Percentiles rank a stretch among this genome's conserved stretches.
Evolutionary conservation across 2,888 invertebrate genomes (phyloP).

Genomic region (Lochmaea capreae): DNA sequence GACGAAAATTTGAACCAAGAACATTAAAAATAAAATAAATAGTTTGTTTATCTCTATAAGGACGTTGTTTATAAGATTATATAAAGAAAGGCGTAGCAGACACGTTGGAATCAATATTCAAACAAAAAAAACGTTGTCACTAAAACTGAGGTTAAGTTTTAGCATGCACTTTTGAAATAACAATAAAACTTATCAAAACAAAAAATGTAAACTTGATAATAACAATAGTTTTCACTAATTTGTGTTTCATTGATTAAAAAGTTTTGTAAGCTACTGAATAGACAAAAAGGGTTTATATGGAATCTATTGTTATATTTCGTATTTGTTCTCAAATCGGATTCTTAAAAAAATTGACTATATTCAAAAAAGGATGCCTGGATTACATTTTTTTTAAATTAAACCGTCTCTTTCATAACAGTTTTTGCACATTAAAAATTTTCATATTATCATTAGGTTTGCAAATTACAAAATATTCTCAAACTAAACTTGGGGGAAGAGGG

Average conservation of each 20-base stretch:
- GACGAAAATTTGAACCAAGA: constrained; percentile 82
- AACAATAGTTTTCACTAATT: constrained; percentile 46
- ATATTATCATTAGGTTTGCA: too few species aligned
- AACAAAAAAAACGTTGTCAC: constrained; percentile 33
- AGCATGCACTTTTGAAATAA: constrained; percentile 49
- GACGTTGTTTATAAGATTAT: constrained; percentile 34
- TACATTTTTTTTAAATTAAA: too few species aligned
- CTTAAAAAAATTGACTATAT: too few species aligned
- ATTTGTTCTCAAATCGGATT: too few species aligned
- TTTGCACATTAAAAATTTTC: too few species aligned
- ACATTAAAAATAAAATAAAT: constrained; percentile 59
- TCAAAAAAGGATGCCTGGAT: too few species aligned
- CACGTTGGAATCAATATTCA: constrained; percentile 21
- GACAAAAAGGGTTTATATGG: neutral
- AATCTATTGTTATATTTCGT: too few species aligned
- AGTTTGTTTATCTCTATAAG: constrained; percentile 37
- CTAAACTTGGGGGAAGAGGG: too few species aligned
- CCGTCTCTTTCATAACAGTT: too few species aligned
- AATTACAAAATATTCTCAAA: too few species aligned
- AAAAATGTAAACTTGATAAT: constrained; percentile 18
- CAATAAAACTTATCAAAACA: constrained; percentile 25
- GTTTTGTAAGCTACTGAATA: neutral
- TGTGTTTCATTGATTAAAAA: neutral
- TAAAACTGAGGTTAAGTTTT: constrained; percentile 40
- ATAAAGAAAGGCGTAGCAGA: constrained; percentile 3